phyloP scores from a whole-genome alignment of 37 sponge, comb jelly and placozoan genomes.

The Hormiphora californensis region DNA sequence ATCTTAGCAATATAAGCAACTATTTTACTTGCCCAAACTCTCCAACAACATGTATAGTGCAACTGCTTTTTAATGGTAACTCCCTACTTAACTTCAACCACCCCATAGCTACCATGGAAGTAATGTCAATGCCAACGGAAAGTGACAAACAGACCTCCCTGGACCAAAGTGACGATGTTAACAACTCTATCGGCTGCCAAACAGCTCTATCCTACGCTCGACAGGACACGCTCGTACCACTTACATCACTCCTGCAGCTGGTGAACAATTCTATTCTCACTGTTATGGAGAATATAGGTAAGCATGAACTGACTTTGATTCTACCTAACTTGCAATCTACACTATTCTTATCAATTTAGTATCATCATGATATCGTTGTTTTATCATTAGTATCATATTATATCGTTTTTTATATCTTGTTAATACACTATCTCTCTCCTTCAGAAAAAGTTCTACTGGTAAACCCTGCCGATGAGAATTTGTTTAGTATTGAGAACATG shows the following conservation, averaged over 20 bases:
- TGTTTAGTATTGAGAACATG: not conserved
- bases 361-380: not conserved
- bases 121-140: not conserved
- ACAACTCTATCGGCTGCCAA: constrained; percentile 18
- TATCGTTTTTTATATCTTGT: not conserved
- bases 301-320: not conserved
- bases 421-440: not conserved
- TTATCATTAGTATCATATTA: not conserved
- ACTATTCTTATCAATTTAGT: too few species aligned
- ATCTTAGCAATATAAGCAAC: too few species aligned
- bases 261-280: constrained; percentile 47
- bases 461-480: constrained; percentile 7
- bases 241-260: constrained; percentile 21
- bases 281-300: constrained; percentile 49
- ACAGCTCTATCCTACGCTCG: constrained; percentile 17
- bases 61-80: too few species aligned
- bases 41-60: too few species aligned
- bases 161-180: not conserved
- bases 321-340: not conserved
- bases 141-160: too few species aligned
- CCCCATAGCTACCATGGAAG: not conserved
- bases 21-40: too few species aligned
- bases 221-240: constrained; percentile 47
- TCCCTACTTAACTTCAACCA: too few species aligned
- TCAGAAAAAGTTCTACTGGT: constrained; percentile 50